Evolutionary conservation across 2,797 vertebrate species (phyloP).

Genomic region (Sebastes trivittatus): DNA sequence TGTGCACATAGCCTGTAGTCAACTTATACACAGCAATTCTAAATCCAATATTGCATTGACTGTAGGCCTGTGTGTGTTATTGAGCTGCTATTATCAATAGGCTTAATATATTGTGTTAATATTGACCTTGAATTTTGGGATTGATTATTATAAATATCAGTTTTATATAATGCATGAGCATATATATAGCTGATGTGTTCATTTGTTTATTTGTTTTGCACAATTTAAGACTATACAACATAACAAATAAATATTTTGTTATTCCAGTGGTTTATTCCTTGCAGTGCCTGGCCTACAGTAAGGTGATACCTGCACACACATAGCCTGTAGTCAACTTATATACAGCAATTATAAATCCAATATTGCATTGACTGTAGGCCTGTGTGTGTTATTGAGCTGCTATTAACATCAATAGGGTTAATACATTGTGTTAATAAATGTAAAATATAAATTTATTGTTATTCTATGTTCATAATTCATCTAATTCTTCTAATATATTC

Average conservation of each 20-base stretch:
- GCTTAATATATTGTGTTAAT: conserved; percentile 2
- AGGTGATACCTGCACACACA: neutral
- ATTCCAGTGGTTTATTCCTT: conserved; percentile 15
- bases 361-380: neutral
- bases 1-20: conserved; percentile 1
- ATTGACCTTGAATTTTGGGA: conserved; percentile 52
- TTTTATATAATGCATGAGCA: neutral
- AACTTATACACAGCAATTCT: conserved; percentile 15
- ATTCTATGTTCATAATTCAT: too few species aligned
- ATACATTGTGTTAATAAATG: too few species aligned
- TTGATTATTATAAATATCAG: neutral
- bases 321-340: neutral
- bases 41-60: conserved; percentile 25
- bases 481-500: too few species aligned
- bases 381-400: neutral
- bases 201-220: too few species aligned
- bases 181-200: too few species aligned
- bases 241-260: neutral
- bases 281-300: conserved; percentile 34
- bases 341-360: conserved; percentile 30
- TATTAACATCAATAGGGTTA: neutral
- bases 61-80: neutral
- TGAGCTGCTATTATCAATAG: neutral
- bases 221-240: too few species aligned
- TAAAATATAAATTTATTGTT: too few species aligned